Base-by-base conservation (phyloP, 2,797 vertebrate species). In the Silurus aristotelis region DNA sequence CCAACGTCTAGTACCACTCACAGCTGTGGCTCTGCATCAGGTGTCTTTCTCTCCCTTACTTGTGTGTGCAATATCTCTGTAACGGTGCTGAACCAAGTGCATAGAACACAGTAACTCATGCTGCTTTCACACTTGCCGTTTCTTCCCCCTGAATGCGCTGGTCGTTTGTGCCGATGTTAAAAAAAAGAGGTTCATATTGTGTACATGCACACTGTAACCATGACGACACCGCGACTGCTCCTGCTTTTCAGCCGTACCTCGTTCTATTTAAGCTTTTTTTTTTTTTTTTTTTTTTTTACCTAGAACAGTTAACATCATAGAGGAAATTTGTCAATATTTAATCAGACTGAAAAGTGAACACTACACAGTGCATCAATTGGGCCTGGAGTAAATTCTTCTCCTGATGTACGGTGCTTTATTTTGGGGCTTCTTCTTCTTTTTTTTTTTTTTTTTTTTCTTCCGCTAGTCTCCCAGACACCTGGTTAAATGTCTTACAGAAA, bases 11-110 rank as follows among this genome's bases (percentile, higher is more conserved):
- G 72, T 73, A 83, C 67, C 31, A 61, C 68, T 43, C 43, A 63
- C 82, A 86, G 79, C 88, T 86, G 76, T 78, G 86, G 61, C 76
- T 61, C 56, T 78, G 55, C 78, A 66, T 64, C 78, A 64, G 43
- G 43, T 77, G 31, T 61, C 64, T 63, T 13, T 84, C 17, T 31
- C 10, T 17, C 9, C 1, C 31, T 77, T 13, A 10, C 71, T 27
- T 76, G 14, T 68, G 5, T 31, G 31, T 14, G 76, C 31, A n/a
- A 4, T 79, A 6, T 48, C n/a, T 52, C 66, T 31, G 31, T 61
- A 27, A 77, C 48, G 0, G 12, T 5, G 1, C 13, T 52, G 48
- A 73, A 25, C 17, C 27, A 43, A 61, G 12, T 60, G 15, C 55
- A 58, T 38, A 78, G 56, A 78, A 78, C 13, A 60, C 56, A 61